A percentile compares a stretch with the other conserved stretches of the same genome.
These are phyloP conservation scores for Pomatorhinus ruficollis DNA, from an alignment of 2,113 vertebrate genomes.

Conservation along the genomic window DNA sequence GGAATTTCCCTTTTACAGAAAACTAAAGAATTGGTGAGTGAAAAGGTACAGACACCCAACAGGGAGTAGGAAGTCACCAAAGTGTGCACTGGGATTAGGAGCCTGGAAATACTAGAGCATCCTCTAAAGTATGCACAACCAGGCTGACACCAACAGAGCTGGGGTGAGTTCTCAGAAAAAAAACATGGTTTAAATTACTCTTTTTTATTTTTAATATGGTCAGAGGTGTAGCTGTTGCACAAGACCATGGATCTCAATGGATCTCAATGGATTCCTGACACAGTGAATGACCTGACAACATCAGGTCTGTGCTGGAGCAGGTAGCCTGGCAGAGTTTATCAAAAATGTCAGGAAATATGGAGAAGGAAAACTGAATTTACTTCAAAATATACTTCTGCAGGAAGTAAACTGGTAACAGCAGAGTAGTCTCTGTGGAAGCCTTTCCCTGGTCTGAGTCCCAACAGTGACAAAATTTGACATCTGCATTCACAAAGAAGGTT, in stretches of 20 bases:
- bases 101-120: not conserved
- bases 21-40: not conserved
- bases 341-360: not conserved
- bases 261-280: not conserved
- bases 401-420: not conserved
- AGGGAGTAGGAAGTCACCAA: not conserved
- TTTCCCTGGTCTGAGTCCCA: not conserved
- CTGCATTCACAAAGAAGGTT: not conserved
- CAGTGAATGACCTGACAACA: not conserved
- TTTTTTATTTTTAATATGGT: not conserved
- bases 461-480: not conserved
- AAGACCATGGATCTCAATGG: not conserved
- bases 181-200: fast-evolving
- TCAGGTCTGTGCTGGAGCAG: not conserved
- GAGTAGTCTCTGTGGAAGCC: not conserved
- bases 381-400: not conserved
- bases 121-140: not conserved
- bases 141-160: not conserved
- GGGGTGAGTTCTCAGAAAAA: not conserved
- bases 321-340: not conserved
- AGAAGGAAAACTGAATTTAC: not conserved
- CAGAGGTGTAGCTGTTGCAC: not conserved
- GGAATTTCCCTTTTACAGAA: not conserved
- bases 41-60: not conserved
- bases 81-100: not conserved